Base-by-base conservation (phyloP, 2,113 vertebrate genomes). In the Upupa epops region DNA sequence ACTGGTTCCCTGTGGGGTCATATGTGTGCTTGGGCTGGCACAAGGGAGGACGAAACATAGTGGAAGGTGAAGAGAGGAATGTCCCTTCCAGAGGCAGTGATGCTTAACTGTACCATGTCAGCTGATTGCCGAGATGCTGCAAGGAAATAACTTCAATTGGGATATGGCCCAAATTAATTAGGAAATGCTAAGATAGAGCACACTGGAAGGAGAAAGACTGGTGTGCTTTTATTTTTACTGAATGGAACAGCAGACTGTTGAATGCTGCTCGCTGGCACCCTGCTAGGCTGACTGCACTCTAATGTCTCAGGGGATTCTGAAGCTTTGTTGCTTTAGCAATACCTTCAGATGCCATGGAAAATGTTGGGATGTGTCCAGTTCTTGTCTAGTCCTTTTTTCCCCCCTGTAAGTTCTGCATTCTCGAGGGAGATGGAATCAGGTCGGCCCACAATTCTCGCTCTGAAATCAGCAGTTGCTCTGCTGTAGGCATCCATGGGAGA, bases 231-330 rank as follows among this genome's bases (percentile, higher is more conserved):
- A 89, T 78, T 26, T n/a, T n/a, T n/a, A 32, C 29, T 56, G 48
- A 78, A 71, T 45, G 36, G 45, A 78, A 18, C 24, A 0, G 2
- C 69, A 77, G 34, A 54, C 12, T 65, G 22, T 37, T 0, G 0
- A 87, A 78, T 59, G 8, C 22, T 28, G 48, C 68, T 93, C 2
- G 1, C 60, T 90, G 73, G 42, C 77, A 92, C 40, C 52, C 29
- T 88, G 61, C 34, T 90, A 25, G 24, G 64, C n/a, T 70, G 37
- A 25, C 52, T 68, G 61, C 45, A 37, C 56, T 56, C 77, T 56
- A 40, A 49, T 17, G 7, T 8, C 2, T 49, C 69, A 59, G 28
- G 74, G n/a, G 37, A 63, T 70, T 70, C 78, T 87, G 68, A 21
- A 28, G 42, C 40, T 85, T 73, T 65, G 36, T 64, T 66, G 65